These are phyloP conservation scores for Bombus polaris DNA, from an alignment of 1,140 invertebrate species.

Conservation along the genomic window DNA sequence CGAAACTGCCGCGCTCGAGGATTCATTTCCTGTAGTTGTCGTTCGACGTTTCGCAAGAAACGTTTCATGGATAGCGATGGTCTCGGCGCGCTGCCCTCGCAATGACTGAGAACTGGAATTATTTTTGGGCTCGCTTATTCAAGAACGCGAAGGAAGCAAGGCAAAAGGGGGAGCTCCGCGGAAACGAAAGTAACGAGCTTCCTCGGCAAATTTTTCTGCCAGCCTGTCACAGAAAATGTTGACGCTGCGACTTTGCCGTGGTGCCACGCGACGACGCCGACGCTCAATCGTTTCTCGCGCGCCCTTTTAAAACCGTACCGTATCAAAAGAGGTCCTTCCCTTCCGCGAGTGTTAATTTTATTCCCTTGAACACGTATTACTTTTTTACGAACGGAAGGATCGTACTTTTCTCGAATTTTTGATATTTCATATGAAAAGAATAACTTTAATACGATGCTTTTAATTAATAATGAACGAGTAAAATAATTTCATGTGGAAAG, in stretches of 20 bases:
- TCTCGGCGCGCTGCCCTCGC: background rate
- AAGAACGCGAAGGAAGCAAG: constrained; percentile 24
- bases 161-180: constrained; percentile 3
- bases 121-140: constrained; percentile 53
- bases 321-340: background rate
- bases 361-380: background rate
- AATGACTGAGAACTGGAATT: constrained; percentile 38
- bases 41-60: constrained; percentile 61
- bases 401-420: too few species aligned
- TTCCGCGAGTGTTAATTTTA: background rate
- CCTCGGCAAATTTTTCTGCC: constrained; percentile 55
- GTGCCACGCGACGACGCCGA: background rate
- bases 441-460: background rate
- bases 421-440: background rate
- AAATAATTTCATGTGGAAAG: background rate
- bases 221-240: constrained; percentile 38
- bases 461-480: background rate
- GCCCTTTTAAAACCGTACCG: background rate
- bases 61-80: constrained; percentile 15
- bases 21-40: constrained; percentile 58
- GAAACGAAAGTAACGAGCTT: constrained; percentile 62
- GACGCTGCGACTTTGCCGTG: constrained; percentile 18
- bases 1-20: constrained; percentile 45
- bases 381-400: too few species aligned
- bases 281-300: constrained; percentile 7